Evolutionary conservation across 2,888 invertebrate species (phyloP).

Genomic region (Drosophila mayaguana): DNA sequence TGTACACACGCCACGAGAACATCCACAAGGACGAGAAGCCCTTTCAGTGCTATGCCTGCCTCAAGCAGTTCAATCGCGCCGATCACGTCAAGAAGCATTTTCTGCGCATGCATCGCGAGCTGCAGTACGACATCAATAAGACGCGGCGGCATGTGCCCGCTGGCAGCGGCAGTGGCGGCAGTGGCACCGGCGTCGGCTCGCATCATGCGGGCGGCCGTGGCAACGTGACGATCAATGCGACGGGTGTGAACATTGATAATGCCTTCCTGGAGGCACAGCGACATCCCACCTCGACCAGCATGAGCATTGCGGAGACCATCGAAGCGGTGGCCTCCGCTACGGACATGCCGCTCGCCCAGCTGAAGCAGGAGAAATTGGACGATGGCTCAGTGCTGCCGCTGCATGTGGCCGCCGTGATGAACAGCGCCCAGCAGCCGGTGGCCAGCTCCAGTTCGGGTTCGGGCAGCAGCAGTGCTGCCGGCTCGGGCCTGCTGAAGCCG

Average conservation of each 20-base stretch:
- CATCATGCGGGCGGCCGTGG: constrained; percentile 87
- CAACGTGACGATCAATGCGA: constrained; percentile 82
- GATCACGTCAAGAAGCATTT: constrained; percentile 98
- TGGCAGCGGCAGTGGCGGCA: constrained; percentile 72
- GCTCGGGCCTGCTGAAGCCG: constrained; percentile 78
- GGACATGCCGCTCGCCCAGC: constrained; percentile 81
- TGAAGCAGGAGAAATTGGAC: constrained; percentile 85
- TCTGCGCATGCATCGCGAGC: constrained; percentile 95
- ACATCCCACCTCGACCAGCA: constrained; percentile 84
- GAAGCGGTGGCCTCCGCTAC: constrained; percentile 85
- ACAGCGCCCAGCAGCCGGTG: constrained; percentile 66
- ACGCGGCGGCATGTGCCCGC: constrained; percentile 88
- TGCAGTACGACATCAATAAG: constrained; percentile 93
- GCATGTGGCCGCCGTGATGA: constrained; percentile 59
- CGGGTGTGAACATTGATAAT: constrained; percentile 82
- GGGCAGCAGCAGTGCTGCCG: constrained; percentile 56
- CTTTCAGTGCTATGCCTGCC: constrained; percentile 96
- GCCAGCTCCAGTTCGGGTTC: constrained; percentile 74
- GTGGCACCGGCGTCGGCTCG: constrained; percentile 82
- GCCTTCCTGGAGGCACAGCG: constrained; percentile 83
- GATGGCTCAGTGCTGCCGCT: constrained; percentile 71
- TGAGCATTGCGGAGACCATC: constrained; percentile 85
- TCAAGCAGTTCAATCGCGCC: constrained; percentile 96
- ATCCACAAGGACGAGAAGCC: constrained; percentile 97
- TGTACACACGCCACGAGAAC: constrained; percentile 96